Conservation (phyloP, 2,888 invertebrate species). For the Maniola hyperantus region DNA sequence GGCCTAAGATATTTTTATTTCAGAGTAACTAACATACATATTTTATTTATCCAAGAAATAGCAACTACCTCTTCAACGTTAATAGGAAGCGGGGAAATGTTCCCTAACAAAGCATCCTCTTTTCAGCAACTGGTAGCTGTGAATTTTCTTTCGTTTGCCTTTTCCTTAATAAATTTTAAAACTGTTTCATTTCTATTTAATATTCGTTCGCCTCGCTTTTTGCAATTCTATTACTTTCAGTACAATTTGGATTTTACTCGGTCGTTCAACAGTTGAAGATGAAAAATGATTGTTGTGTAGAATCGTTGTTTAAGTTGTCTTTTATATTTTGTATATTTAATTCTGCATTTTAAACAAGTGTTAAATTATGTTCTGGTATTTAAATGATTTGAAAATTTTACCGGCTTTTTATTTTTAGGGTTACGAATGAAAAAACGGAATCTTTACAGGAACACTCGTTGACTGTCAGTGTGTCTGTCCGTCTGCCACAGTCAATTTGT, state of each 20-base stretch:
- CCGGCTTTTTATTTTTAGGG: neutral
- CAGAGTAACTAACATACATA: conserved; percentile 15
- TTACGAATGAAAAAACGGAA: no score
- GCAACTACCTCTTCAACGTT: conserved; percentile 19
- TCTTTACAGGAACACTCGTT: no score
- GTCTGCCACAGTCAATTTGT: no score
- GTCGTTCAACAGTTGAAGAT: conserved; percentile 29
- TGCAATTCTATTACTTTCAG: conserved; percentile 28
- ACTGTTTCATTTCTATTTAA: conserved; percentile 38
- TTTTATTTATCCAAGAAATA: conserved; percentile 13
- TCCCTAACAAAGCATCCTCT: conserved; percentile 27
- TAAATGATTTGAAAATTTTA: neutral
- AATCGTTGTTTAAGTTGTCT: neutral
- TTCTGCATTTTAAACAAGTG: conserved; percentile 7
- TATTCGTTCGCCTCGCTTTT: conserved; percentile 39
- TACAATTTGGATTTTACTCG: conserved; percentile 26
- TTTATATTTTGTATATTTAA: conserved; percentile 7
- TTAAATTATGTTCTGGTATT: neutral
- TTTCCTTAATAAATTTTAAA: conserved; percentile 38
- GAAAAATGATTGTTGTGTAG: conserved; percentile 29
- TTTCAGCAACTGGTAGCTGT: conserved; percentile 31
- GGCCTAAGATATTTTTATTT: no score
- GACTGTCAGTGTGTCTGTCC: no score
- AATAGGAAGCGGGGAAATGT: conserved; percentile 26
- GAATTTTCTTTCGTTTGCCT: conserved; percentile 34